phyloP scores from a whole-genome alignment of 1,140 invertebrate genomes.

The Drosophila bifasciata region DNA sequence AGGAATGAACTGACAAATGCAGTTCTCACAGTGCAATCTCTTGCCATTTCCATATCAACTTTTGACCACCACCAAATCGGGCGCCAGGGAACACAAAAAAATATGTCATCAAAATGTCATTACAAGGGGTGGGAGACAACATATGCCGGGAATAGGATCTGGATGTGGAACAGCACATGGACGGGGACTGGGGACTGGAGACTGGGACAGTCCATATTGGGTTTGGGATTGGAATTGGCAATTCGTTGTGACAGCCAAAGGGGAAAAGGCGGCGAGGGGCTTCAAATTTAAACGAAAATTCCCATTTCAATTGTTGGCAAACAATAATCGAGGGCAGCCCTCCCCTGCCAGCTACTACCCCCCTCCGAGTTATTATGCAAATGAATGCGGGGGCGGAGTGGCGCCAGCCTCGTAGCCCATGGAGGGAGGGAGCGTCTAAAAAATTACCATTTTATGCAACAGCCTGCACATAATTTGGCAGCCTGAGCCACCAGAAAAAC shows the following conservation, averaged over 20 bases:
- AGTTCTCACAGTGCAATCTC: too few species aligned
- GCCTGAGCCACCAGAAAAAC: constrained; percentile 2
- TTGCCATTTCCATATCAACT: constrained; percentile 8
- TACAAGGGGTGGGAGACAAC: constrained; percentile 40
- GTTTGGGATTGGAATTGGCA: neutral
- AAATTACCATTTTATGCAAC: constrained; percentile 56
- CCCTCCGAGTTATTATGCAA: constrained; percentile 45
- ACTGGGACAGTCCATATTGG: too few species aligned
- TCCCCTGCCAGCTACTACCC: constrained; percentile 1
- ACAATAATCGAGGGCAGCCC: constrained; percentile 27
- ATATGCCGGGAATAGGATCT: constrained; percentile 24
- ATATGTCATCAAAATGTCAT: constrained; percentile 78
- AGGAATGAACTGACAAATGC: too few species aligned
- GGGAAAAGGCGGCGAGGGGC: neutral
- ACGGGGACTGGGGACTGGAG: constrained; percentile 1
- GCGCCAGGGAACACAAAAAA: constrained; percentile 38
- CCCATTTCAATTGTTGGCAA: constrained; percentile 40
- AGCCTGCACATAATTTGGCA: constrained; percentile 50
- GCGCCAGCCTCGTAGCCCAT: constrained; percentile 18
- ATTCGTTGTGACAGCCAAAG: constrained; percentile 2
- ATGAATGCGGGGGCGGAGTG: constrained; percentile 23
- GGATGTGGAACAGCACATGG: neutral
- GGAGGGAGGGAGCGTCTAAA: constrained; percentile 31
- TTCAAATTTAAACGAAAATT: constrained; percentile 40
- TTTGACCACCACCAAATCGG: constrained; percentile 21